These are phyloP conservation scores for Tricholaema leucomelas DNA, from an alignment of 2,113 vertebrate species.

Conservation along the genomic window DNA sequence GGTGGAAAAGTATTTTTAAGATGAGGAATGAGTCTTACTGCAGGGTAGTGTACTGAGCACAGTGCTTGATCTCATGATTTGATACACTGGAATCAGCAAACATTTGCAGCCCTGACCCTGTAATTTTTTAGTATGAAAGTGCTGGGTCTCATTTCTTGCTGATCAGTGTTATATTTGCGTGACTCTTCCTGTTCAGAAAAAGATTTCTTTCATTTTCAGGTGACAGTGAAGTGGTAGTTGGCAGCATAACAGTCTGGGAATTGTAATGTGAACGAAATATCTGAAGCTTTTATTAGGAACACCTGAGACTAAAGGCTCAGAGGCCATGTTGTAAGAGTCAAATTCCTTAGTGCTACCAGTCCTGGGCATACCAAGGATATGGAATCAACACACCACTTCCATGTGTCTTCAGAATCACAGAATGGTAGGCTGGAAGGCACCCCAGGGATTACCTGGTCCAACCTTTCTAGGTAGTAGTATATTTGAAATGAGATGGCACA, in stretches of 20 bases:
- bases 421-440: too few relatives aligned
- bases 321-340: background rate
- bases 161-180: fast-evolving
- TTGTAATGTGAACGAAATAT: background rate
- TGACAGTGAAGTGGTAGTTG: background rate
- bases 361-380: background rate
- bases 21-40: background rate
- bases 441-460: too few relatives aligned
- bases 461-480: too few relatives aligned
- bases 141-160: background rate
- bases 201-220: background rate
- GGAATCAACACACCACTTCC: background rate
- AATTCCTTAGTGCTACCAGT: background rate
- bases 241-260: background rate
- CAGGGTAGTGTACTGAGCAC: background rate
- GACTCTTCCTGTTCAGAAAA: fast-evolving
- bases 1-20: background rate
- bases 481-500: too few relatives aligned
- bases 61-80: background rate
- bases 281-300: background rate
- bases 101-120: background rate
- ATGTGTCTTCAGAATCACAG: fast-evolving
- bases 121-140: background rate
- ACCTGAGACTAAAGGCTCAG: background rate
- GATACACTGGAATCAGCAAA: background rate